These are phyloP conservation scores for Heliconius eleuchia DNA, from an alignment of 1,140 invertebrate species.

Conservation along the genomic window DNA sequence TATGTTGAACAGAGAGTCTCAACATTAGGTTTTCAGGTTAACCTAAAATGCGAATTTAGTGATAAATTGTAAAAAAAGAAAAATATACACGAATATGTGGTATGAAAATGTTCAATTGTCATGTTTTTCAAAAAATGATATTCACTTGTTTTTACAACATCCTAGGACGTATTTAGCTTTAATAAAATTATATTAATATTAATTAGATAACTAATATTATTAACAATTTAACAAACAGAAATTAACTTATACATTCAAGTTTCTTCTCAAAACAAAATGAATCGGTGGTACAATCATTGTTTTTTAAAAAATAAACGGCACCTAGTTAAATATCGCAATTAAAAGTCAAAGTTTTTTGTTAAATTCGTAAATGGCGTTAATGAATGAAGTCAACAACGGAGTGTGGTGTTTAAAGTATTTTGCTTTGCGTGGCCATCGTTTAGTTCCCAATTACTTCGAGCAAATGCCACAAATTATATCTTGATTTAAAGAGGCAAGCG, in stretches of 20 bases:
- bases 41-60: too few relatives aligned
- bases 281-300: background rate
- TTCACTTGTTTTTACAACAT: too few relatives aligned
- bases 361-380: slow-evolving; percentile 26
- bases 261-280: background rate
- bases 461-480: slow-evolving; percentile 1
- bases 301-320: background rate
- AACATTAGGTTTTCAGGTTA: too few relatives aligned
- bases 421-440: background rate
- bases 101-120: background rate
- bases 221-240: too few relatives aligned
- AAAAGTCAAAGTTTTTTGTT: slow-evolving; percentile 27
- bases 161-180: too few relatives aligned
- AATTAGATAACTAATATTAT: too few relatives aligned
- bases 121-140: too few relatives aligned
- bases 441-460: slow-evolving; percentile 16
- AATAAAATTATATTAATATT: too few relatives aligned
- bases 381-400: slow-evolving; percentile 18
- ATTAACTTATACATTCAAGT: background rate
- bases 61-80: too few relatives aligned
- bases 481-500: background rate
- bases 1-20: too few relatives aligned
- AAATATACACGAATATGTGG: too few relatives aligned
- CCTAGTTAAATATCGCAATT: slow-evolving; percentile 31
- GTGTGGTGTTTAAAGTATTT: slow-evolving; percentile 19